phyloP scores from a whole-genome alignment of 2,797 vertebrate genomes.

The Synaphobranchus kaupii region DNA sequence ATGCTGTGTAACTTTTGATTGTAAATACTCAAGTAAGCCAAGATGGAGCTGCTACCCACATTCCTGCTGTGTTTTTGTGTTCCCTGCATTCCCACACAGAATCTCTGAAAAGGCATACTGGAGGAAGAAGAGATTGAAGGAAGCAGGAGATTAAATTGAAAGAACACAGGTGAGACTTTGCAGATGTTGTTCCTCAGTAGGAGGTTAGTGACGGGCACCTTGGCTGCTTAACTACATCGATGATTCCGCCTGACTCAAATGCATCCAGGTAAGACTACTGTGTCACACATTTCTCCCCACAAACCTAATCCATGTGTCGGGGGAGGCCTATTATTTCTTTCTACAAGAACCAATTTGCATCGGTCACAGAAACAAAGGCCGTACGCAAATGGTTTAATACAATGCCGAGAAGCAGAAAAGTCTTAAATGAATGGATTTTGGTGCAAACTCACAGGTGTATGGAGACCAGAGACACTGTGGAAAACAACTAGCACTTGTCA shows the following conservation, averaged over 20 bases:
- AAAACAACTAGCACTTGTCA: neutral
- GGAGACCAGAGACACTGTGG: constrained; percentile 1
- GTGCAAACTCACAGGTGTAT: constrained; percentile 18
- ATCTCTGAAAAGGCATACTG: neutral
- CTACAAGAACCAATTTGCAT: constrained; percentile 30
- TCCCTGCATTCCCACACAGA: neutral
- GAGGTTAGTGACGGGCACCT: neutral
- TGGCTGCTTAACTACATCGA: neutral
- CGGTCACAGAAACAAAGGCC: constrained; percentile 26
- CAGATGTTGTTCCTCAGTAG: neutral
- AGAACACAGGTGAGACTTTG: neutral
- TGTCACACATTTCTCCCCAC: neutral
- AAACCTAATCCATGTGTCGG: constrained; percentile 21
- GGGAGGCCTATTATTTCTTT: constrained; percentile 16
- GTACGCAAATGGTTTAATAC: neutral
- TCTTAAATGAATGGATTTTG: constrained; percentile 19
- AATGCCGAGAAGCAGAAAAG: neutral
- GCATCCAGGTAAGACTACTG: neutral
- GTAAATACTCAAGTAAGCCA: neutral
- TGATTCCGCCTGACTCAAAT: constrained; percentile 15
- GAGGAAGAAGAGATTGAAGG: neutral
- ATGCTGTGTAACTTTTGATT: neutral
- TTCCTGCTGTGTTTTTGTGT: neutral
- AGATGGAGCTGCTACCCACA: neutral
- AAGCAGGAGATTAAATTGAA: neutral